Base-by-base conservation (phyloP, 2,888 invertebrate species). In the Ornithoptera alexandrae region DNA sequence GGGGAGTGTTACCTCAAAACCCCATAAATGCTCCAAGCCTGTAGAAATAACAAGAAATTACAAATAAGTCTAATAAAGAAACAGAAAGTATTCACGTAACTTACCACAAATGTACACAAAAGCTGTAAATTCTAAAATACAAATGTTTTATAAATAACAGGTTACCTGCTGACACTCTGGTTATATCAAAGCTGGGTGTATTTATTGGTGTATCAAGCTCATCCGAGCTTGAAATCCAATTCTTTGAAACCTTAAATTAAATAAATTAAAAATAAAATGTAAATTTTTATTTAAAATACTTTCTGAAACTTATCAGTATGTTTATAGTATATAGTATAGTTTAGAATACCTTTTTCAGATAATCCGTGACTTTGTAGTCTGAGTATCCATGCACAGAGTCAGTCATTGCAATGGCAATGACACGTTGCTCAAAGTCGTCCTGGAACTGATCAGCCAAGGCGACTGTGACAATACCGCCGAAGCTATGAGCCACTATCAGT, bases 401-500 rank as follows among this genome's bases (percentile, higher is more conserved):
- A 0, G 97, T 97, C 66, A 97, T 90, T 0, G 95, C 96, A 63
- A 97, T 93, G 0, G 95, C 96, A 84, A 95, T 95, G 0, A 96
- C 96, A 78, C 93, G 92, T 57, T 93, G 85, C 56, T 74, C 59
- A 50, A 57, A 96, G 71, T 95, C 94, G 6, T 93, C 81, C 22
- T 88, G 86, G 75, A 92, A 84, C 53, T 92, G 87, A 71, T 93
- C 87, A 0, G 94, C 93, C 84, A 96, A 83, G 57, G 93, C 86
- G 5, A 94, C 87, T 0, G 94, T 93, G 15, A 96, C 93, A 17
- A 94, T 93, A 20, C 97, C 97, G 2, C 97, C 97, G 77, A 94
- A 96, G 80, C 97, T 97, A 79, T 97, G 97, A 0, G 96, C 97
- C 15, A 97, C 94, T 67, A 97, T 94, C 0, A 94, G 94, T 73